Base-by-base conservation (phyloP, 1,140 invertebrate species). In the Phymastichus coffea region DNA sequence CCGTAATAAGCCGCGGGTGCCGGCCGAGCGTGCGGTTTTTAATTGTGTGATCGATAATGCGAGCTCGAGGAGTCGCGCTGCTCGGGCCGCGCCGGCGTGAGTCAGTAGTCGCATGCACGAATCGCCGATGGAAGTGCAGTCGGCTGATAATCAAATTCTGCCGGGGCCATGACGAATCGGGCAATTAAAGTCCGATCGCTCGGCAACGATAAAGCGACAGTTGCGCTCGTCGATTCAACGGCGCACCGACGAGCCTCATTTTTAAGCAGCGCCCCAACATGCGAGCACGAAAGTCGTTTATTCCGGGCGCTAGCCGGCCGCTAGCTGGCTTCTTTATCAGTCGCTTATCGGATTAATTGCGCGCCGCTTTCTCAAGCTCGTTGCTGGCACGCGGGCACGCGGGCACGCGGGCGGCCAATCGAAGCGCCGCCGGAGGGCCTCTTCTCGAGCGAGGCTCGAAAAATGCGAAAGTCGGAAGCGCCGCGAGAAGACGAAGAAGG, bases 131-230 rank as follows among this genome's bases (percentile, higher is more conserved):
- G 28, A 53, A 59, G 40, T 26, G 2, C n/a, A 44, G 37, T 4
- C 1, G 26, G 65, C 70, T 77, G 76, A 78, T 79, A 78, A 78
- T 78, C 76, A 77, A 78, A 76, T 75, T 79, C 75, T 41, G 70
- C 73, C 67, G 70, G 67, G 69, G 37, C 54, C 73, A 78, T 80
- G 75, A 78, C 76, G 76, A 80, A 80, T 78, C 74, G 76, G 66
- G 75, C 76, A 80, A 80, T 78, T 78, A 79, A 77, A 78, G 74
- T 70, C 65, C 70, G 76, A 78, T 80, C 72, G 68, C 70, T 33
- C 65, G 64, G 64, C 63, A 61, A 63, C 63, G 77, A 79, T 78
- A 78, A 77, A 76, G 70, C 68, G 62, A 63, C 66, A 69, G 67
- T 61, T 54, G 58, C 20, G 44, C 69, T 70, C 72, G 70, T 70